Percentiles rank a stretch among this genome's conserved stretches.
phyloP scores from a whole-genome alignment of 2,113 vertebrate genomes.

The Sardina pilchardus region DNA sequence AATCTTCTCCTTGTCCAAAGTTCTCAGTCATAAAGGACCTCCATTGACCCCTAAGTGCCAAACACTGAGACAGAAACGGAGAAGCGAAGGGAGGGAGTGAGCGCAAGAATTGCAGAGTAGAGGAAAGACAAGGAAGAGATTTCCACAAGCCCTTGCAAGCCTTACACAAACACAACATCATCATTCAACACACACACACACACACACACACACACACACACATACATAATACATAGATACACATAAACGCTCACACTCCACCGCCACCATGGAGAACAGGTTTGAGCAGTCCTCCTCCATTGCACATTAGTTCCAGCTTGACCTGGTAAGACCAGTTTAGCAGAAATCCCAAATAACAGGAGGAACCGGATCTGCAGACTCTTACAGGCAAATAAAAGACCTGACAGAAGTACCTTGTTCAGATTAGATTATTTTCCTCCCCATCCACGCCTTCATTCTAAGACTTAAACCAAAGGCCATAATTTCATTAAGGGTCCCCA shows the following conservation, averaged over 20 bases:
- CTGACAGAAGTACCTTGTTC: constrained; percentile 23
- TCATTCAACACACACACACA: neutral
- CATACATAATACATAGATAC: neutral
- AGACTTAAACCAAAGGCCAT: no score
- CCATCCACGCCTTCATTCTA: no score
- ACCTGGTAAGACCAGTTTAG: constrained; percentile 77
- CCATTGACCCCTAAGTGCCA: neutral
- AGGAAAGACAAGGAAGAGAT: neutral
- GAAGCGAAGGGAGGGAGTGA: neutral
- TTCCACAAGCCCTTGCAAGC: neutral
- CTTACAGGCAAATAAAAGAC: constrained; percentile 47
- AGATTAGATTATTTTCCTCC: no score
- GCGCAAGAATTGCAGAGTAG: neutral
- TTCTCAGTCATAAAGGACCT: neutral
- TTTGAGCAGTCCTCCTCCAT: constrained; percentile 65
- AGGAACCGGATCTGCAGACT: constrained; percentile 58
- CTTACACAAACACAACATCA: constrained; percentile 6
- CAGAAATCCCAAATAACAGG: constrained; percentile 74
- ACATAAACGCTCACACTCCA: neutral
- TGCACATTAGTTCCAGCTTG: constrained; percentile 74
- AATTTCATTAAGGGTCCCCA: no score
- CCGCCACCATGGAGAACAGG: constrained; percentile 62
- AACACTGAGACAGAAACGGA: neutral
- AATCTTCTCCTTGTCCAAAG: neutral
- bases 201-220: neutral